Evolutionary conservation across 2,797 vertebrate species (phyloP).

Genomic region (Hyperoplus lanceolatus): DNA sequence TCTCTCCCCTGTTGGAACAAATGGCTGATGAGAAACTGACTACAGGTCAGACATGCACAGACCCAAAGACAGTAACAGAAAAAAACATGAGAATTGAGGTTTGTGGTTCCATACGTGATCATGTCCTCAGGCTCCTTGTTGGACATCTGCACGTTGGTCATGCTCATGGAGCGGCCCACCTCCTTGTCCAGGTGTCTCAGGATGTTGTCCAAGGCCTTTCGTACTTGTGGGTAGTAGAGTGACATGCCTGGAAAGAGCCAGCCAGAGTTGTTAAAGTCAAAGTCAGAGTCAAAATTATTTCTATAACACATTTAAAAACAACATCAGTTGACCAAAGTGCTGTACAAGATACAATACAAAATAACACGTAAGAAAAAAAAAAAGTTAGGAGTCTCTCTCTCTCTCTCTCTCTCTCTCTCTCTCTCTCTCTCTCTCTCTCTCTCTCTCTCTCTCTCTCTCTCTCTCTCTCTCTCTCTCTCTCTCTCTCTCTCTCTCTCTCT

Average conservation of each 20-base stretch:
- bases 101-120: conserved; percentile 92
- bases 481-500: too few relatives aligned
- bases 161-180: conserved; percentile 98
- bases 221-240: conserved; percentile 97
- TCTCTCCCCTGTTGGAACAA: conserved; percentile 90
- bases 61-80: background rate
- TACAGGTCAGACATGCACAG: background rate
- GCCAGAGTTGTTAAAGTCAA: background rate
- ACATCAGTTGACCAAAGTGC: too few relatives aligned
- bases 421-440: too few relatives aligned
- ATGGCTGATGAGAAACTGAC: conserved; percentile 31
- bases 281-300: background rate
- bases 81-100: background rate
- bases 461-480: too few relatives aligned
- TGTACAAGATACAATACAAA: too few relatives aligned
- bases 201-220: conserved; percentile 97
- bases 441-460: too few relatives aligned
- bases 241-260: conserved; percentile 91
- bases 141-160: conserved; percentile 99
- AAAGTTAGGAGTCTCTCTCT: too few relatives aligned
- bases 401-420: too few relatives aligned
- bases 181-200: conserved; percentile 98
- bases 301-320: background rate
- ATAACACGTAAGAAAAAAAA: too few relatives aligned
- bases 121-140: conserved; percentile 99